Evolutionary conservation across 2,888 invertebrate species (phyloP).

Genomic region (Rhamnusium bicolor): DNA sequence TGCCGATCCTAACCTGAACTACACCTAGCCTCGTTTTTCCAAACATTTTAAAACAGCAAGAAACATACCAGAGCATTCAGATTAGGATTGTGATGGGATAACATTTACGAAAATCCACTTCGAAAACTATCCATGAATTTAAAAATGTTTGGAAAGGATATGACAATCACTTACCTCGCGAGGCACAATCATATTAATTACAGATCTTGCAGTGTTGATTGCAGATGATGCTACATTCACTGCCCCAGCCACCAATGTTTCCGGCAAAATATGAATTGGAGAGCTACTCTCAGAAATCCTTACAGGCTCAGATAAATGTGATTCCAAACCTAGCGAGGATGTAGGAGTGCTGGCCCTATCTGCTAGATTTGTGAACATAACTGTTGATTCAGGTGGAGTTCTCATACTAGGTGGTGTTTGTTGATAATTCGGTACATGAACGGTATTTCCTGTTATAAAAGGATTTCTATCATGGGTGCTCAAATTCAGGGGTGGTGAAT

Average conservation of each 20-base stretch:
- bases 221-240: constrained; percentile 70
- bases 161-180: constrained; percentile 55
- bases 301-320: not conserved
- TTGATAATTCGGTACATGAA: constrained; percentile 57
- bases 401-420: constrained; percentile 53
- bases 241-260: constrained; percentile 69
- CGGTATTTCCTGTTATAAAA: constrained; percentile 13
- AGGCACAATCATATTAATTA: constrained; percentile 69
- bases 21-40: too few relatives aligned
- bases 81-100: too few relatives aligned
- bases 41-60: too few relatives aligned
- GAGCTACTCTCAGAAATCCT: not conserved
- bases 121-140: too few relatives aligned
- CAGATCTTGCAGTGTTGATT: constrained; percentile 68
- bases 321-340: not conserved
- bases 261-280: constrained; percentile 66
- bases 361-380: not conserved
- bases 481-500: constrained; percentile 20
- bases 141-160: too few relatives aligned
- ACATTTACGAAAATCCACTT: too few relatives aligned
- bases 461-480: constrained; percentile 31
- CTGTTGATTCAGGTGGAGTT: constrained; percentile 11
- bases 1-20: too few relatives aligned
- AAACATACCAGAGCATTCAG: too few relatives aligned
- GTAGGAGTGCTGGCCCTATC: constrained; percentile 7